Percentiles rank a stretch among this genome's conserved stretches.
Evolutionary conservation across 2,113 vertebrate species (phyloP).

Genomic region (Numenius arquata): DNA sequence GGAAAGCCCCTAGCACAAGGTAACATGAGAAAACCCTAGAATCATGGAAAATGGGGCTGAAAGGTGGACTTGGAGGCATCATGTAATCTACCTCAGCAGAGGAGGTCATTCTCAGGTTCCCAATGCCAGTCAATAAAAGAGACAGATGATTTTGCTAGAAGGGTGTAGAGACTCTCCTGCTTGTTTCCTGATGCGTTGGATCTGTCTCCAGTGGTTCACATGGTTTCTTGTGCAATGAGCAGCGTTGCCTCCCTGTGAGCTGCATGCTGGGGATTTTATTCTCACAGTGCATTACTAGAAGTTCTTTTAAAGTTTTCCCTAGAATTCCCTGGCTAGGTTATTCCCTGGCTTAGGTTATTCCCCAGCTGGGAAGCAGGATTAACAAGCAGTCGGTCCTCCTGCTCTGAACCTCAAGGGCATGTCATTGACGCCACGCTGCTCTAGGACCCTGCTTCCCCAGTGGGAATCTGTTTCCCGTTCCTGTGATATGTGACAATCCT

Average conservation of each 20-base stretch:
- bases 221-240: background rate
- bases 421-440: background rate
- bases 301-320: constrained; percentile 2
- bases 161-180: background rate
- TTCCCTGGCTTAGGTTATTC: background rate
- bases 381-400: constrained; percentile 15
- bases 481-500: background rate
- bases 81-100: background rate
- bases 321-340: constrained; percentile 25
- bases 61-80: background rate
- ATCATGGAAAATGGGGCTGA: background rate
- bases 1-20: background rate
- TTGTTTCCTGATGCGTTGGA: background rate
- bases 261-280: background rate
- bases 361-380: constrained; percentile 42
- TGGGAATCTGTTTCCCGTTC: constrained; percentile 27
- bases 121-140: background rate
- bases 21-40: background rate
- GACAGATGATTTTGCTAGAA: background rate
- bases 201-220: background rate
- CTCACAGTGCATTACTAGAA: constrained; percentile 6
- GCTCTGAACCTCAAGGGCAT: constrained; percentile 17
- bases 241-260: background rate
- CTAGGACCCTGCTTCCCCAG: background rate
- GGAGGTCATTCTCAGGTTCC: background rate